A percentile compares a stretch with the other conserved stretches of the same genome.
These are phyloP conservation scores for Macropis europaea DNA, from an alignment of 2,888 invertebrate genomes.

Conservation along the genomic window DNA sequence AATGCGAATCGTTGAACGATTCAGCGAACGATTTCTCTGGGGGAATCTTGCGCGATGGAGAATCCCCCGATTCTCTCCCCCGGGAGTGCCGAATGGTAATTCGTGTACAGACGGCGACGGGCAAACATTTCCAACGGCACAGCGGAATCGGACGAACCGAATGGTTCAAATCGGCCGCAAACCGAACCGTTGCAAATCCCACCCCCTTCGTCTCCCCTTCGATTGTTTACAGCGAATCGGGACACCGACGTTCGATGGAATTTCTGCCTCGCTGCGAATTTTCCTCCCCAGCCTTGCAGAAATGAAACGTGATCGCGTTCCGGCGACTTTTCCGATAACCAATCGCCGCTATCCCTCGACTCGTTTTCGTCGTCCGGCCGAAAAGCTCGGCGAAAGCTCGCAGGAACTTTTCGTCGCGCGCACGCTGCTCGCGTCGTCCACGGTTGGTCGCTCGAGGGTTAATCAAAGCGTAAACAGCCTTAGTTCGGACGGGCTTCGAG, in stretches of 20 bases:
- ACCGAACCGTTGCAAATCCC: constrained; percentile 3
- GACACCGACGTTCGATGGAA: neutral
- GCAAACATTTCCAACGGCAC: constrained; percentile 37
- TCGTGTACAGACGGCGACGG: constrained; percentile 30
- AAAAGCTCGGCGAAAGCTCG: too few relatives aligned
- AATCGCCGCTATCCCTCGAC: too few relatives aligned
- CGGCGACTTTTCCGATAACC: too few relatives aligned
- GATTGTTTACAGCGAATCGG: constrained; percentile 25
- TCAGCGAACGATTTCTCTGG: neutral
- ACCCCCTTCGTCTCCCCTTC: constrained; percentile 14
- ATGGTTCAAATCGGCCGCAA: constrained; percentile 44
- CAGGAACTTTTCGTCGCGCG: too few relatives aligned
- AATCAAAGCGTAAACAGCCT: constrained; percentile 29
- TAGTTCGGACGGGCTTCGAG: constrained; percentile 18
- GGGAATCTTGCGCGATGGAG: too few relatives aligned
- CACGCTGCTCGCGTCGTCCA: neutral
- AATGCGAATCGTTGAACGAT: too few relatives aligned
- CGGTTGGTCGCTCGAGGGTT: neutral
- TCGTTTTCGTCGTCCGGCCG: neutral
- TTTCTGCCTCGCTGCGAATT: neutral
- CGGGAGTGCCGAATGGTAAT: constrained; percentile 38
- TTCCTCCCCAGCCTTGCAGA: neutral
- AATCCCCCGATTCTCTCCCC: too few relatives aligned
- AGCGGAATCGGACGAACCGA: constrained; percentile 47
- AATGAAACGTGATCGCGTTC: constrained; percentile 1